Percentiles rank a stretch among this genome's conserved stretches.
Evolutionary conservation across 2,888 invertebrate species (phyloP).

Genomic region (Agrotis ipsilon): DNA sequence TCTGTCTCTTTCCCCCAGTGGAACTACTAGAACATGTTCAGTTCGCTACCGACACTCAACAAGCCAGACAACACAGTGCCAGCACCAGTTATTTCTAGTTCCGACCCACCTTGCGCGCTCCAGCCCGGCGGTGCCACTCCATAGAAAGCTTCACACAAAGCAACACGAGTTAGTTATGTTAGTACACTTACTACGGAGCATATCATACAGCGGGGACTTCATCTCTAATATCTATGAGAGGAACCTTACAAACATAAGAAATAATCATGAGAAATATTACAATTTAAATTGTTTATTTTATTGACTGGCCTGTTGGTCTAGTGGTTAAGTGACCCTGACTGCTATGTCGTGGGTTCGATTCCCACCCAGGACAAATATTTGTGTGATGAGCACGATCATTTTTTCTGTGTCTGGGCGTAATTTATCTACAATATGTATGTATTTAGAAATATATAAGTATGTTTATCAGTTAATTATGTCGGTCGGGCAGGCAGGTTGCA

Average conservation of each 20-base stretch:
- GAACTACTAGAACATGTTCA: too few species aligned
- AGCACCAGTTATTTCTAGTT: background rate
- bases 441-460: too few species aligned
- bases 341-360: too few species aligned
- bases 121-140: conserved; percentile 79
- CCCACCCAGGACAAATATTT: too few species aligned
- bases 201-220: conserved; percentile 4
- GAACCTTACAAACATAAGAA: conserved; percentile 3
- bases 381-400: too few species aligned
- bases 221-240: background rate
- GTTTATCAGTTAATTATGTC: too few species aligned
- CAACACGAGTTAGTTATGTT: conserved; percentile 43
- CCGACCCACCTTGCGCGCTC: conserved; percentile 75
- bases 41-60: background rate
- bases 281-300: background rate
- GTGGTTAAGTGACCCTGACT: too few species aligned
- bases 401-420: too few species aligned
- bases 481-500: too few species aligned
- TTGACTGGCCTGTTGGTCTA: too few species aligned
- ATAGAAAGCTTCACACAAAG: conserved; percentile 69
- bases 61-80: conserved; percentile 20
- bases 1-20: too few species aligned
- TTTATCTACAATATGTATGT: too few species aligned
- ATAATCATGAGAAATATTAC: background rate
- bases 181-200: conserved; percentile 4